These are phyloP conservation scores for Rhaphigaster nebulosa DNA, from an alignment of 2,888 invertebrate species.

Conservation along the genomic window DNA sequence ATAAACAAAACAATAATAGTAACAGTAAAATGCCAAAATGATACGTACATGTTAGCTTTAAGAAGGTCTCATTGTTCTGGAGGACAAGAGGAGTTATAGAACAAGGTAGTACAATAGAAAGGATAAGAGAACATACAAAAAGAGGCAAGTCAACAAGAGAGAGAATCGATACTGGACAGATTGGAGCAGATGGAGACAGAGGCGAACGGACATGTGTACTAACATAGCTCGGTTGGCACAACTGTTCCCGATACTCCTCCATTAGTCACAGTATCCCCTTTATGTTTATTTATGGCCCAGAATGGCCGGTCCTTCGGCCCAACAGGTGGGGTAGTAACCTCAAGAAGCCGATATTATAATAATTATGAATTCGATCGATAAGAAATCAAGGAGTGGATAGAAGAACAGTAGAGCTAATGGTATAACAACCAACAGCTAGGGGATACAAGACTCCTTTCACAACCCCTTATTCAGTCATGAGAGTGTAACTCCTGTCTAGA, in stretches of 20 bases:
- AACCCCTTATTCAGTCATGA: neutral
- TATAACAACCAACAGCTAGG: too few species aligned
- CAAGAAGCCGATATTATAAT: neutral
- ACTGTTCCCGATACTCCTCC: neutral
- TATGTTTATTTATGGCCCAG: neutral
- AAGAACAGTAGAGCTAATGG: neutral
- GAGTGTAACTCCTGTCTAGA: neutral
- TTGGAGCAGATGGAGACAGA: conserved; percentile 4
- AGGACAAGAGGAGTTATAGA: too few species aligned
- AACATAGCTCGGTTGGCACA: neutral
- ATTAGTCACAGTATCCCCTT: neutral
- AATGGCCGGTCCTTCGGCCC: neutral
- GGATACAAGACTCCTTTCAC: neutral
- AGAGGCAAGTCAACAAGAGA: neutral
- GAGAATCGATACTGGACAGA: neutral
- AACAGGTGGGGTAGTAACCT: neutral
- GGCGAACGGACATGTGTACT: neutral
- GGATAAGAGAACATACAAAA: neutral
- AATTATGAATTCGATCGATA: neutral
- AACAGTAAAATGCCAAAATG: too few species aligned
- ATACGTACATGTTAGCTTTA: too few species aligned
- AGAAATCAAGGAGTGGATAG: neutral
- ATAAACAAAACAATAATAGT: too few species aligned
- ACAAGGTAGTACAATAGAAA: neutral
- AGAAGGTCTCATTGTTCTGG: too few species aligned